Percentiles rank a stretch among this genome's conserved stretches.
These are phyloP conservation scores for Augochlorella aurata DNA, from an alignment of 2,888 invertebrate species.

Conservation along the genomic window DNA sequence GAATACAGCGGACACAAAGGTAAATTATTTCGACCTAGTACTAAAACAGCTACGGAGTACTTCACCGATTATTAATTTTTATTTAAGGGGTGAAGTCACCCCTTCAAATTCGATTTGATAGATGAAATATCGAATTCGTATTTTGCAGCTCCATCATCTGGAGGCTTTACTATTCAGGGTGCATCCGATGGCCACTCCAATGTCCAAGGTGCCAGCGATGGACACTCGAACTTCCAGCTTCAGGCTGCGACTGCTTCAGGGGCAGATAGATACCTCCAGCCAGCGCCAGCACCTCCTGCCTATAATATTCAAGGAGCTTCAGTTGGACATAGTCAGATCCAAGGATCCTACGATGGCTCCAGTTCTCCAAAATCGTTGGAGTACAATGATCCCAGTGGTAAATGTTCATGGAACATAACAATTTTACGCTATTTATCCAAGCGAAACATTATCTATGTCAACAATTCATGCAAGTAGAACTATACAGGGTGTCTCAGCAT, in stretches of 20 bases:
- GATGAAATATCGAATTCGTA: neutral
- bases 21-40: slow-evolving; percentile 49
- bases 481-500: too few species aligned
- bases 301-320: slow-evolving; percentile 69
- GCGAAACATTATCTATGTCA: too few species aligned
- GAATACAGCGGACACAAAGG: slow-evolving; percentile 78
- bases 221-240: slow-evolving; percentile 70
- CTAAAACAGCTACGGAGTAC: too few species aligned
- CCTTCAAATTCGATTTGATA: too few species aligned
- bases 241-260: slow-evolving; percentile 74
- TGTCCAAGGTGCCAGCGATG: slow-evolving; percentile 61
- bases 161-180: slow-evolving; percentile 72
- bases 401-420: neutral
- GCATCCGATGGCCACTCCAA: slow-evolving; percentile 68
- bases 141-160: slow-evolving; percentile 69
- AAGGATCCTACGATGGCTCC: slow-evolving; percentile 68
- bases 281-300: slow-evolving; percentile 52
- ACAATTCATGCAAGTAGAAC: too few species aligned
- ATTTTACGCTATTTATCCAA: neutral
- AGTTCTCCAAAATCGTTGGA: slow-evolving; percentile 70
- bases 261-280: slow-evolving; percentile 36
- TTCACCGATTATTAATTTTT: too few species aligned
- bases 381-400: slow-evolving; percentile 78
- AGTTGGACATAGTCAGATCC: slow-evolving; percentile 67
- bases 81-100: too few species aligned